Conservation (phyloP, 2,113 vertebrate genomes). For the Chiloscyllium plagiosum region DNA sequence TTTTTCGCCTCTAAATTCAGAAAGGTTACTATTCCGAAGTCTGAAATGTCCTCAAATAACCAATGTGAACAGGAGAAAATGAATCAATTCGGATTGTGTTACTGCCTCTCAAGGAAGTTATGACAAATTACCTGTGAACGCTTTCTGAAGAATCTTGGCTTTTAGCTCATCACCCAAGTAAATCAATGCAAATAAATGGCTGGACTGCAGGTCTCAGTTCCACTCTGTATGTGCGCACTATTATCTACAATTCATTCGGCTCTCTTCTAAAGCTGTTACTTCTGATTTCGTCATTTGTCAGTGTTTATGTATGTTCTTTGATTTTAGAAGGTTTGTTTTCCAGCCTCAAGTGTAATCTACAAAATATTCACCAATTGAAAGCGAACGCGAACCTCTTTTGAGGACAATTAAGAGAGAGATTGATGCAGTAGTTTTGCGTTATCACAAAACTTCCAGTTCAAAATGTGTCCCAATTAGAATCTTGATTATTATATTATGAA, state of each 20-base stretch:
- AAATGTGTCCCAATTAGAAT: background rate
- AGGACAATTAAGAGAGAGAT: background rate
- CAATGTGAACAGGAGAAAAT: slow-evolving; percentile 21
- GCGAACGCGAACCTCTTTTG: background rate
- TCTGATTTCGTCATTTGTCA: background rate
- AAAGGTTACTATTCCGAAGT: slow-evolving; percentile 7
- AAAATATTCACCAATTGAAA: background rate
- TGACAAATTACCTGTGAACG: slow-evolving; percentile 36
- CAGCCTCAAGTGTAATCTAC: background rate
- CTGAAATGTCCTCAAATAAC: slow-evolving; percentile 1
- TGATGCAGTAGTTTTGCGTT: background rate
- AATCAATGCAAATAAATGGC: slow-evolving; percentile 35
- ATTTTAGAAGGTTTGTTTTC: slow-evolving; percentile 13
- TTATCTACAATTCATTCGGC: background rate
- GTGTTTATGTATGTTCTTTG: background rate
- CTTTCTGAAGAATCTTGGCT: slow-evolving; percentile 1
- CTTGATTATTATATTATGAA: background rate
- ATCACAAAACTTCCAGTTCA: background rate
- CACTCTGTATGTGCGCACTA: background rate
- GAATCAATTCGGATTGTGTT: slow-evolving; percentile 38
- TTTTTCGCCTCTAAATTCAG: background rate
- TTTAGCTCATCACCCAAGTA: background rate
- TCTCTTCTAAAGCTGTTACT: background rate
- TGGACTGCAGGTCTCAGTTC: background rate
- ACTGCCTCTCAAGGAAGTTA: slow-evolving; percentile 33